Conservation (phyloP, 2,113 vertebrate species). For the Triplophysa rosa region DNA sequence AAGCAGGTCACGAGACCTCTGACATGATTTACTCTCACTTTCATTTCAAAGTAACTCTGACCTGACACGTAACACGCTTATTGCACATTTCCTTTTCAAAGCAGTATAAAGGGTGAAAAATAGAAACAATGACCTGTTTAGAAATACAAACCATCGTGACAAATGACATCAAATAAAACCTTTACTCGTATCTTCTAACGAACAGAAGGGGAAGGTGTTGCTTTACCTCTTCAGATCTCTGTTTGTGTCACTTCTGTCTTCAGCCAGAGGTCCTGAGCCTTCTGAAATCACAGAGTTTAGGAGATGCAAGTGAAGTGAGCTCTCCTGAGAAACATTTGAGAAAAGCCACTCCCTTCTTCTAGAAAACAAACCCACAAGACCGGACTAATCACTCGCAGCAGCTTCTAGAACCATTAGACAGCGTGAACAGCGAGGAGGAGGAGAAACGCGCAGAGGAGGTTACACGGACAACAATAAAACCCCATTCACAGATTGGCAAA, state of each 20-base stretch:
- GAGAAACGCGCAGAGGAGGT: background rate
- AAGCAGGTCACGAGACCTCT: too few species aligned
- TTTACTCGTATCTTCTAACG: too few species aligned
- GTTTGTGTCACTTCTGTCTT: background rate
- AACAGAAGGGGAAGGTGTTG: background rate
- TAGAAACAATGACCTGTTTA: too few species aligned
- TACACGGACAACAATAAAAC: too few species aligned
- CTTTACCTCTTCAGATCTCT: slow-evolving; percentile 62
- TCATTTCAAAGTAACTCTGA: too few species aligned
- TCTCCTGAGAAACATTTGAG: background rate
- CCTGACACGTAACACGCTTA: too few species aligned
- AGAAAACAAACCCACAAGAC: background rate
- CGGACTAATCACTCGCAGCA: background rate
- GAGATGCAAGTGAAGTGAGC: background rate
- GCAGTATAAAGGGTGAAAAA: too few species aligned
- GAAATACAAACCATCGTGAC: too few species aligned
- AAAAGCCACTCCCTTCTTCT: background rate
- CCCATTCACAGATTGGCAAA: too few species aligned
- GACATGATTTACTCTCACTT: too few species aligned
- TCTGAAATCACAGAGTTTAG: slow-evolving; percentile 40
- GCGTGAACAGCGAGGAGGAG: background rate
- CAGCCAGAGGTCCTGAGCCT: slow-evolving; percentile 31
- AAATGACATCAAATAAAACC: too few species aligned
- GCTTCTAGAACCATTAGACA: background rate
- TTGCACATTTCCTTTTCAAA: too few species aligned